phyloP scores from a whole-genome alignment of 2,113 vertebrate species.

The Epinephelus lanceolatus region DNA sequence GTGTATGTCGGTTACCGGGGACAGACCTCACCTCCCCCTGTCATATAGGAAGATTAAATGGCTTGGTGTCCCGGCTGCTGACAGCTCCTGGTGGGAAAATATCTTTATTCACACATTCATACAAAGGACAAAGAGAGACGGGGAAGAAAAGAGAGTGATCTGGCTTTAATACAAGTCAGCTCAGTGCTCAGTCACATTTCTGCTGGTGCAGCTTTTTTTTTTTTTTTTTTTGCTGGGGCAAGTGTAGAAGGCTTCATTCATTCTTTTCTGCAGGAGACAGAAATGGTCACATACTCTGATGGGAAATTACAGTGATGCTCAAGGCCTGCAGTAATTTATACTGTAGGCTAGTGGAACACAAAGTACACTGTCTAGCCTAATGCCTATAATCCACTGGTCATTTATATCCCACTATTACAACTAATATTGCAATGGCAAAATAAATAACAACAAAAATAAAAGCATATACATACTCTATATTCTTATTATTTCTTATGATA shows the following conservation, averaged over 20 bases:
- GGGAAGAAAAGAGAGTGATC: conserved; percentile 57
- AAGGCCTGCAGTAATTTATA: background rate
- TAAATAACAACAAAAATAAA: background rate
- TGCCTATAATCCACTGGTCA: background rate
- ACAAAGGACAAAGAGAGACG: conserved; percentile 63
- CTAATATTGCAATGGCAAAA: background rate
- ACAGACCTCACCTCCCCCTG: conserved; percentile 65
- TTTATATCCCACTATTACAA: background rate
- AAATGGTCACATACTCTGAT: conserved; percentile 19
- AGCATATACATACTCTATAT: background rate
- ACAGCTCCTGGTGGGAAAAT: conserved; percentile 72
- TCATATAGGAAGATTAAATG: conserved; percentile 80
- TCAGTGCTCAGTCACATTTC: conserved; percentile 60
- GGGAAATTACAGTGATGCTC: conserved; percentile 23
- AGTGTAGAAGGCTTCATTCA: conserved; percentile 63
- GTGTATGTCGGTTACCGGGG: conserved; percentile 66
- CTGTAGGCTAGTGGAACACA: background rate
- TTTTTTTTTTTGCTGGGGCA: conserved; percentile 54
- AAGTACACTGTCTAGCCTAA: background rate
- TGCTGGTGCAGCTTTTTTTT: conserved; percentile 71
- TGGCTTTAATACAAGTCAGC: conserved; percentile 61
- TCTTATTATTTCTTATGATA: background rate
- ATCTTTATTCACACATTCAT: conserved; percentile 80
- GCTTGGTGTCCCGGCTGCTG: conserved; percentile 73
- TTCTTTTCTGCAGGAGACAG: conserved; percentile 40